Percentiles rank a stretch among this genome's conserved stretches.
Evolutionary conservation across 1,140 invertebrate species (phyloP).

Genomic region (Aphaenogaster ashmeadi): DNA sequence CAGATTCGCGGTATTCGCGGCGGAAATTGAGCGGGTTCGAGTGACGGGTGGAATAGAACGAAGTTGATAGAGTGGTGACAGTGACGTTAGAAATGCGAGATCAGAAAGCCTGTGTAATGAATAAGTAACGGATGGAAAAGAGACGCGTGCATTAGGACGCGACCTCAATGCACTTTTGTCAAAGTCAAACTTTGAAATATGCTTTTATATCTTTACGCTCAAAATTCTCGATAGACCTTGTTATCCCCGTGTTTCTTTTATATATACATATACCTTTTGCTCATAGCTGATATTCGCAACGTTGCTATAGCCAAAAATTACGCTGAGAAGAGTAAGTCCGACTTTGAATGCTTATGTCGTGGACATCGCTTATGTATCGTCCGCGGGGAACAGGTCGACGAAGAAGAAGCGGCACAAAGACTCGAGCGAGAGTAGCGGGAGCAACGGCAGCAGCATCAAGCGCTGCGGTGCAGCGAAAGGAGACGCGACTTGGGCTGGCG

Average conservation of each 20-base stretch:
- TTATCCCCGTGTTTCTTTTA: neutral
- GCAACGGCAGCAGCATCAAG: slow-evolving; percentile 42
- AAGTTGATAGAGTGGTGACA: slow-evolving; percentile 56
- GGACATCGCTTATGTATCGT: neutral
- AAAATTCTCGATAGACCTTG: neutral
- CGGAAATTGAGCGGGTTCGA: slow-evolving; percentile 80
- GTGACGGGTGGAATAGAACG: slow-evolving; percentile 54
- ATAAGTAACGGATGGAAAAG: slow-evolving; percentile 4
- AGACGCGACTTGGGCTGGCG: slow-evolving; percentile 68
- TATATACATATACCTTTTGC: neutral
- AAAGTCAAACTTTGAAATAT: neutral
- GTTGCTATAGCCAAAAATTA: neutral
- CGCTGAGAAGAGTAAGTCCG: neutral
- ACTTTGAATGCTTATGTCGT: neutral
- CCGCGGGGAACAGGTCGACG: neutral
- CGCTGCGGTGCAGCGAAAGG: slow-evolving; percentile 70
- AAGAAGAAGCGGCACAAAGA: slow-evolving; percentile 42
- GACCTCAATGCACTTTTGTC: neutral
- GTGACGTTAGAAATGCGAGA: slow-evolving; percentile 12
- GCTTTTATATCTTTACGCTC: neutral
- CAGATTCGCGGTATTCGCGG: slow-evolving; percentile 69
- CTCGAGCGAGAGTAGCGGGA: slow-evolving; percentile 26
- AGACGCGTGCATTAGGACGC: neutral
- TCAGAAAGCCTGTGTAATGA: neutral
- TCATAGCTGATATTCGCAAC: neutral